phyloP scores from a whole-genome alignment of 2,113 vertebrate genomes.

The Gulo gulo region DNA sequence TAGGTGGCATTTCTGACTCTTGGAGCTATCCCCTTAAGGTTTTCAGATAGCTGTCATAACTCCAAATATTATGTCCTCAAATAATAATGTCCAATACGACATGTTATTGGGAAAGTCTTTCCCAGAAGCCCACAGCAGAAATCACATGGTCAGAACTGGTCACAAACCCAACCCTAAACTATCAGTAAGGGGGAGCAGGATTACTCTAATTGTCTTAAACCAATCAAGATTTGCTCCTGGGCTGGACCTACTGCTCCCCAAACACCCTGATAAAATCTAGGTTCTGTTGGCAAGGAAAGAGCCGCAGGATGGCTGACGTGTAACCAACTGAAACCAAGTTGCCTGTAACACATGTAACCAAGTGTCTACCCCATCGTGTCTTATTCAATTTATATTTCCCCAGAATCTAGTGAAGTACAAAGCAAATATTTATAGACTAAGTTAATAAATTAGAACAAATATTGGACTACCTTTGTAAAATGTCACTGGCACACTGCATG shows the following conservation, averaged over 20 bases:
- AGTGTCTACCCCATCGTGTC: not conserved
- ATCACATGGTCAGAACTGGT: not conserved
- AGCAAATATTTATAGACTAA: conserved; percentile 19
- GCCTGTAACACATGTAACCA: not conserved
- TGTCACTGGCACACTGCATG: not conserved
- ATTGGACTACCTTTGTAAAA: conserved; percentile 23
- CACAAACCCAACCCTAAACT: not conserved
- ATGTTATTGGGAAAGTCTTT: not conserved
- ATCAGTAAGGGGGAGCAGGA: not conserved
- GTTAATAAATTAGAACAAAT: conserved; percentile 28
- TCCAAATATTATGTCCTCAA: not conserved
- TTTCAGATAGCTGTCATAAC: not conserved
- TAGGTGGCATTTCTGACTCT: not conserved
- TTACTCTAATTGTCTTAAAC: not conserved
- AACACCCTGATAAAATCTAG: not conserved
- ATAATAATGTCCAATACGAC: not conserved
- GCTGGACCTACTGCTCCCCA: not conserved
- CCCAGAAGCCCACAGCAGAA: not conserved
- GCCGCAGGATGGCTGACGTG: not conserved
- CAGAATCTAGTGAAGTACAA: not conserved
- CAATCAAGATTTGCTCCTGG: not conserved
- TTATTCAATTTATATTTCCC: not conserved
- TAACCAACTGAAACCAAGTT: too few species aligned
- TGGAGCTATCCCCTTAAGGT: not conserved
- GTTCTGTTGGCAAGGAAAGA: not conserved